phyloP scores from a whole-genome alignment of 2,888 invertebrate species.

The Tryphoninae sp. region DNA sequence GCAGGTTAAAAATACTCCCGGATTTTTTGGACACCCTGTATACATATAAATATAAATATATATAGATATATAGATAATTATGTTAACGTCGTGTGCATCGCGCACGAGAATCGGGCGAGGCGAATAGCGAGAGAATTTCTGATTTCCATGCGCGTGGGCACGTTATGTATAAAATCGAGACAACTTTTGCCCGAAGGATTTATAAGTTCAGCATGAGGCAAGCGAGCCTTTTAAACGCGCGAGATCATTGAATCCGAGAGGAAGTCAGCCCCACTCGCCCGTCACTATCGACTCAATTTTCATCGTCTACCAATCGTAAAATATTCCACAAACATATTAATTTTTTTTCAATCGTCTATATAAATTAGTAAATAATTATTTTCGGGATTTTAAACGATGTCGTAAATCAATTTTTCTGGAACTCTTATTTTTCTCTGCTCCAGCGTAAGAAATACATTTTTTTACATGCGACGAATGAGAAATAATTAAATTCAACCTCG shows the following conservation, averaged over 20 bases:
- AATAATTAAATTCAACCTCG: no score
- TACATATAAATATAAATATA: neutral
- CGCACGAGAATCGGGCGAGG: slow-evolving; percentile 52
- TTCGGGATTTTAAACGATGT: neutral
- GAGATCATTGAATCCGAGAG: slow-evolving; percentile 16
- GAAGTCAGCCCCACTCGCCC: neutral
- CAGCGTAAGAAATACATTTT: no score
- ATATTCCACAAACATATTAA: neutral
- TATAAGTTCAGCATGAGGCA: slow-evolving; percentile 44
- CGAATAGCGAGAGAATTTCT: slow-evolving; percentile 53
- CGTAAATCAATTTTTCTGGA: no score
- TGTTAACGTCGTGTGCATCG: slow-evolving; percentile 22
- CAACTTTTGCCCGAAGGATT: slow-evolving; percentile 51
- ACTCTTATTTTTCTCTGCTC: no score
- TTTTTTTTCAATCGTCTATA: neutral
- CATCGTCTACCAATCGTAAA: neutral
- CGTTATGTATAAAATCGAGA: slow-evolving; percentile 48
- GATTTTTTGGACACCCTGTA: no score
- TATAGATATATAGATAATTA: slow-evolving; percentile 1
- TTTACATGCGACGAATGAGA: no score
- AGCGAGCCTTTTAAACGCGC: slow-evolving; percentile 4
- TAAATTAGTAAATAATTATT: neutral
- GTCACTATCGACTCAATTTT: neutral
- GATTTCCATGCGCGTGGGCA: slow-evolving; percentile 59
- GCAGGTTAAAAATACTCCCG: no score